These are phyloP conservation scores for Herpailurus yagouaroundi DNA, from an alignment of 2,113 vertebrate genomes.

Conservation along the genomic window DNA sequence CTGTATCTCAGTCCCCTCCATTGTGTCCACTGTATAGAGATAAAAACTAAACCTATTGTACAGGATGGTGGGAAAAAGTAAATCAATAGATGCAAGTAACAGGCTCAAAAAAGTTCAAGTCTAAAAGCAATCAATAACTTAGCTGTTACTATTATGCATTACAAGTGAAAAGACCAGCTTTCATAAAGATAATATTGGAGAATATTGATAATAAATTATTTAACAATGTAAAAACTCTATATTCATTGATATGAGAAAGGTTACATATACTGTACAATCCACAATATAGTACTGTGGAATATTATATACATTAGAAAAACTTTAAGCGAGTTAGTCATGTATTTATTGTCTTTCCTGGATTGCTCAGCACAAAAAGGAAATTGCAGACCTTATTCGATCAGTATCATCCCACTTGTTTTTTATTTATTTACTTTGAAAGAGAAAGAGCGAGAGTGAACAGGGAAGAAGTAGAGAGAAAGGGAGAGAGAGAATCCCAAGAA, in stretches of 20 bases:
- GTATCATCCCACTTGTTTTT: background rate
- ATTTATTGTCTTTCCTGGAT: background rate
- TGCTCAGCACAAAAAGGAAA: background rate
- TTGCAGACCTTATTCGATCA: background rate
- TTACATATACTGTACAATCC: background rate
- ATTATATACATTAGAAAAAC: background rate
- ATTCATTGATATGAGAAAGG: background rate
- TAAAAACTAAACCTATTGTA: background rate
- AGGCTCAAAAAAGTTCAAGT: background rate
- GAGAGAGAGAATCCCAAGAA: too few species aligned
- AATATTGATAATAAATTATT: background rate
- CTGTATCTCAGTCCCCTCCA: background rate
- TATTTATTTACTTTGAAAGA: too few species aligned
- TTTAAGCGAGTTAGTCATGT: background rate
- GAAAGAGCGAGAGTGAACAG: too few species aligned
- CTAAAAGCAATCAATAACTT: background rate
- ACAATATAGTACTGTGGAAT: background rate
- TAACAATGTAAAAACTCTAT: background rate
- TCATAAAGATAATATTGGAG: background rate
- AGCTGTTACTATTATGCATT: background rate
- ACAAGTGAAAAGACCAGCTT: background rate
- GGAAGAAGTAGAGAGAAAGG: too few species aligned
- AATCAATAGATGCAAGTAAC: background rate
- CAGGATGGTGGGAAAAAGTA: background rate
- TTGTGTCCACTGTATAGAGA: background rate